Conservation (phyloP, 2,888 invertebrate genomes). For the Macaria liturata region DNA sequence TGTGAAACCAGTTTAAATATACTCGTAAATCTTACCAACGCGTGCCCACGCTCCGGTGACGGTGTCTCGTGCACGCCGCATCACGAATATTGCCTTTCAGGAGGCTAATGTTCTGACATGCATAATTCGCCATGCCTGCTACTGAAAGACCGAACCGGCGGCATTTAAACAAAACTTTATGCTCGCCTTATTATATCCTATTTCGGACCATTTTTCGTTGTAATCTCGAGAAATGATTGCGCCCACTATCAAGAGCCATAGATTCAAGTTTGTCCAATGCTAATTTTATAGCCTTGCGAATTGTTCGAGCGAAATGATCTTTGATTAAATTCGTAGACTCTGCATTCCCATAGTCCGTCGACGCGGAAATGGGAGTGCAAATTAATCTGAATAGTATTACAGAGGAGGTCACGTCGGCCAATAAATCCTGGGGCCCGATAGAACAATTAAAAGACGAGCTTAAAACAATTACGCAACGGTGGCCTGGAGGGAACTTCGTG, state of each 20-base stretch:
- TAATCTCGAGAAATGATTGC: slow-evolving; percentile 7
- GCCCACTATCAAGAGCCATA: slow-evolving; percentile 21
- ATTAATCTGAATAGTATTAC: slow-evolving; percentile 73
- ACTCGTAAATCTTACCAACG: slow-evolving; percentile 75
- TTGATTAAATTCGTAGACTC: slow-evolving; percentile 73
- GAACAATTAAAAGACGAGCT: slow-evolving; percentile 83
- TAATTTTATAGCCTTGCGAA: slow-evolving; percentile 59
- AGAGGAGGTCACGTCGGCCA: slow-evolving; percentile 75
- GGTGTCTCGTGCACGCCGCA: slow-evolving; percentile 52
- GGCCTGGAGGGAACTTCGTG: slow-evolving; percentile 73
- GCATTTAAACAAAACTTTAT: too few relatives aligned
- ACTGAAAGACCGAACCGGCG: too few relatives aligned
- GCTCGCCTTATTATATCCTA: too few relatives aligned
- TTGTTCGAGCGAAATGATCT: slow-evolving; percentile 55
- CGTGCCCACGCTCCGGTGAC: slow-evolving; percentile 60
- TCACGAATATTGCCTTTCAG: slow-evolving; percentile 36
- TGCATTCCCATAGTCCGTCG: slow-evolving; percentile 71
- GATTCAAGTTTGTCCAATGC: slow-evolving; percentile 37
- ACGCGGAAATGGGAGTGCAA: slow-evolving; percentile 77
- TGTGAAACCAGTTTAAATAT: slow-evolving; percentile 80
- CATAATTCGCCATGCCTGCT: slow-evolving; percentile 7
- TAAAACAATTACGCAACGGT: slow-evolving; percentile 81
- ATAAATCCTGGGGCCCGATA: slow-evolving; percentile 79
- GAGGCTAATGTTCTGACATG: slow-evolving; percentile 17
- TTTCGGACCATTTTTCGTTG: not conserved